Conservation (phyloP, 2,888 invertebrate species). For the Branchipolynoe longqiensis region DNA sequence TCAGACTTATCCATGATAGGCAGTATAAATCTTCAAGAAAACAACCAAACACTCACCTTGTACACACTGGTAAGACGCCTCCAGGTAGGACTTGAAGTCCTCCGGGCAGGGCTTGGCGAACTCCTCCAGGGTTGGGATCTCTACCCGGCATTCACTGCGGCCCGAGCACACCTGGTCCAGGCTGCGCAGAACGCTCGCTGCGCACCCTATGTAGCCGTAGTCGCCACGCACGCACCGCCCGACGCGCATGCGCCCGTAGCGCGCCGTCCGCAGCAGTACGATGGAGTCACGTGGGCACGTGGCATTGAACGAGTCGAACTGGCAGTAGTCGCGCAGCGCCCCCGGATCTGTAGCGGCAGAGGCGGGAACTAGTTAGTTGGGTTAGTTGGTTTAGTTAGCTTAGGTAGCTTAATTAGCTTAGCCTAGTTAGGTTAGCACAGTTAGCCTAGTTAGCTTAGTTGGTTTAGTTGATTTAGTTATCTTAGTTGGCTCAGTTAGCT, state of each 20-base stretch:
- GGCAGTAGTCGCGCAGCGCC: constrained; percentile 51
- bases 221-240: constrained; percentile 49
- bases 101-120: constrained; percentile 56
- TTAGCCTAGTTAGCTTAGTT: too few species aligned
- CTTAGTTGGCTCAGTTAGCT: too few species aligned
- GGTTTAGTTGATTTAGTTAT: too few species aligned
- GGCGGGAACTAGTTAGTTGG: background rate
- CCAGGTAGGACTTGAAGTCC: constrained; percentile 57
- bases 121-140: constrained; percentile 35
- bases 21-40: too few species aligned
- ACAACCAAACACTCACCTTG: constrained; percentile 47
- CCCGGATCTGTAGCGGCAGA: background rate
- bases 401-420: background rate
- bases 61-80: constrained; percentile 52
- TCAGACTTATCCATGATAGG: too few species aligned
- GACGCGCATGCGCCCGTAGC: constrained; percentile 53
- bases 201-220: constrained; percentile 53
- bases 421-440: too few species aligned
- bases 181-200: constrained; percentile 1
- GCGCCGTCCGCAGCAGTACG: constrained; percentile 38
- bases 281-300: constrained; percentile 48
- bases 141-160: constrained; percentile 2
- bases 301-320: constrained; percentile 58
- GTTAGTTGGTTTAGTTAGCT: background rate
- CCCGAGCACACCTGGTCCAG: constrained; percentile 56